A percentile compares a stretch with the other conserved stretches of the same genome.
Conservation (phyloP, 1,140 invertebrate species). For the Cephus cinctus region DNA sequence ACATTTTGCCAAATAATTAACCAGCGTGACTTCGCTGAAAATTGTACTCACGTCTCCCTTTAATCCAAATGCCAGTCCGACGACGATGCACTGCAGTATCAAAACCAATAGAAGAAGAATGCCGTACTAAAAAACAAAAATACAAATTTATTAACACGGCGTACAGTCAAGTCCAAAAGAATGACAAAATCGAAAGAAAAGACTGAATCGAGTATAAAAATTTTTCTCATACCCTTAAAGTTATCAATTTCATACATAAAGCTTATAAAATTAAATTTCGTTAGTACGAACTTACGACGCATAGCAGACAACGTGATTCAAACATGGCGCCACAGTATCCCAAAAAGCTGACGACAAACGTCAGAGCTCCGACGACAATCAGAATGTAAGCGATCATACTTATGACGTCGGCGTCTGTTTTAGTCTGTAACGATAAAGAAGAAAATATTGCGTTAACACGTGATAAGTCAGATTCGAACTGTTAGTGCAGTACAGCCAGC, state of each 20-base stretch:
- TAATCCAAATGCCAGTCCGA: conserved; percentile 69
- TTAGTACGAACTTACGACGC: conserved; percentile 63
- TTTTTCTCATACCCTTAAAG: no score
- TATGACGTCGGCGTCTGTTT: conserved; percentile 56
- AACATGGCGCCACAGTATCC: conserved; percentile 85
- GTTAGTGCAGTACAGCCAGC: no score
- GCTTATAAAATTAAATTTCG: not conserved
- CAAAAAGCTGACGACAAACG: conserved; percentile 81
- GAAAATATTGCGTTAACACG: not conserved
- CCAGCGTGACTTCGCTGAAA: not conserved
- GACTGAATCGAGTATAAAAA: no score
- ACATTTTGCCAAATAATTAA: not conserved
- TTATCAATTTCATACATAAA: no score
- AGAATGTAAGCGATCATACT: conserved; percentile 70
- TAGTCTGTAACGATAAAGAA: conserved; percentile 30
- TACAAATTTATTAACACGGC: conserved; percentile 12
- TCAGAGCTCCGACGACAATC: conserved; percentile 75
- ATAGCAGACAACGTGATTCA: conserved; percentile 78
- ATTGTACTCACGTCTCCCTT: conserved; percentile 63
- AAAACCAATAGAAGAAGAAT: conserved; percentile 70
- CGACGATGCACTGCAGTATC: conserved; percentile 69
- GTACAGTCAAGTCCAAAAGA: no score
- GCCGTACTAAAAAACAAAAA: conserved; percentile 64
- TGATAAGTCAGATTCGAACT: not conserved
- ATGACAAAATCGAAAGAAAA: no score